Conservation (phyloP, 2,888 invertebrate genomes). For the Drosophila prostipennis region DNA sequence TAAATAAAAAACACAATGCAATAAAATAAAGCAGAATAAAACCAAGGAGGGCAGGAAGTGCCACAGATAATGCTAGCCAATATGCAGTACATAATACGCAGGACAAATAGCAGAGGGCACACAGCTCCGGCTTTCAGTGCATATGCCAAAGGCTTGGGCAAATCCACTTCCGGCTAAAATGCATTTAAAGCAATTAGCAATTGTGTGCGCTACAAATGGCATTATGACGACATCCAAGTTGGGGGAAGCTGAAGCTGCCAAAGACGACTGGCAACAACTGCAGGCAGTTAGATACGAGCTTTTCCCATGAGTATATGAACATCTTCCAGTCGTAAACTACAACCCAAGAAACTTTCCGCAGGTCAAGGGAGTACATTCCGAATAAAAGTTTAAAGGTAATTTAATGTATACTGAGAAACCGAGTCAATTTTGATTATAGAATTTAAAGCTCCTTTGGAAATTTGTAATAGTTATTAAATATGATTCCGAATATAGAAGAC, state of each 20-base stretch:
- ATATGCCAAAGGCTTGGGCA: conserved; percentile 61
- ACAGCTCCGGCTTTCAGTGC: conserved; percentile 22
- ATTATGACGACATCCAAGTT: conserved; percentile 29
- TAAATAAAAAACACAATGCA: conserved; percentile 60
- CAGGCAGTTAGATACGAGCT: conserved; percentile 20
- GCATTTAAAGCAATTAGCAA: conserved; percentile 76
- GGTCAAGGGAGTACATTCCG: not conserved
- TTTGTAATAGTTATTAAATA: too few relatives aligned
- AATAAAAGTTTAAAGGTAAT: not conserved
- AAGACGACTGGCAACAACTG: conserved; percentile 30
- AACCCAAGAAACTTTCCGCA: conserved; percentile 10
- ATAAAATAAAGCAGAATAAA: conserved; percentile 30
- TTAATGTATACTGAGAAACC: not conserved
- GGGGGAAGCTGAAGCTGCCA: conserved; percentile 19
- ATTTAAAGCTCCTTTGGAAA: too few relatives aligned
- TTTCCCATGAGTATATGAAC: not conserved
- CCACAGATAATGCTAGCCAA: conserved; percentile 59
- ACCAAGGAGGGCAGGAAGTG: conserved; percentile 38
- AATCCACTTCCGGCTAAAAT: conserved; percentile 70
- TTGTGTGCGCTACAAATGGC: conserved; percentile 53
- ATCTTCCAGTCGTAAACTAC: not conserved
- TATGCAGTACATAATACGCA: conserved; percentile 51
- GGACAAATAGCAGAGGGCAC: conserved; percentile 29
- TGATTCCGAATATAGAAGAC: too few relatives aligned
- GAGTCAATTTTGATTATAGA: not conserved